Conservation (phyloP, 2,888 invertebrate species). For the Microplitis deprimator region DNA sequence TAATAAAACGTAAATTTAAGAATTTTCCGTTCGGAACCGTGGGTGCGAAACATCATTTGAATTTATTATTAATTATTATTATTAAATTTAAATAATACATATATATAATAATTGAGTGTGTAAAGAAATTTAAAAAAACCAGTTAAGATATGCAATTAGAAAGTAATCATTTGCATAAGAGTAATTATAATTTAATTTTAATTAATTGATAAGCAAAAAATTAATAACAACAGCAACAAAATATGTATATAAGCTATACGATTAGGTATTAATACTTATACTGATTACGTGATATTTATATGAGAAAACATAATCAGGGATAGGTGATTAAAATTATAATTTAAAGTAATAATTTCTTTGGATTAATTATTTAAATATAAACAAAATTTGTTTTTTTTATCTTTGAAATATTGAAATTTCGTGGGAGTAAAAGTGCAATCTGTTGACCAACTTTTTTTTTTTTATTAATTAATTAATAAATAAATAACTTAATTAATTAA, state of each 20-base stretch:
- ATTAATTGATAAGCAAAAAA: slow-evolving; percentile 41
- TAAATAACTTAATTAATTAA: neutral
- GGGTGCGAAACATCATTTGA: slow-evolving; percentile 13
- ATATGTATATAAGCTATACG: slow-evolving; percentile 17
- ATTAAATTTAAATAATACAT: slow-evolving; percentile 26
- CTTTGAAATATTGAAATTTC: slow-evolving; percentile 47
- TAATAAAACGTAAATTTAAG: slow-evolving; percentile 14
- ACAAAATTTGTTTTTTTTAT: neutral
- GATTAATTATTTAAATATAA: slow-evolving; percentile 43
- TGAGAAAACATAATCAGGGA: slow-evolving; percentile 62
- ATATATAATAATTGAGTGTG: neutral
- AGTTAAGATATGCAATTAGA: slow-evolving; percentile 11
- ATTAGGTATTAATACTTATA: slow-evolving; percentile 37
- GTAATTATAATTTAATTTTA: slow-evolving; percentile 11
- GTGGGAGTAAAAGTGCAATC: neutral
- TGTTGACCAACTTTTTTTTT: slow-evolving; percentile 18
- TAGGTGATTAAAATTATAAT: slow-evolving; percentile 45
- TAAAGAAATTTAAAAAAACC: slow-evolving; percentile 34
- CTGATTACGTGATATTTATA: slow-evolving; percentile 66
- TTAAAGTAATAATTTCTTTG: slow-evolving; percentile 56
- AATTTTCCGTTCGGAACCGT: slow-evolving; percentile 18
- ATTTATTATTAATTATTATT: slow-evolving; percentile 42
- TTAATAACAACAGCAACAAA: slow-evolving; percentile 22
- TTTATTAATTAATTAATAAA: neutral
- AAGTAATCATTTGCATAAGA: slow-evolving; percentile 41